Conservation (phyloP, 2,113 vertebrate genomes). For the Boleophthalmus pectinirostris region DNA sequence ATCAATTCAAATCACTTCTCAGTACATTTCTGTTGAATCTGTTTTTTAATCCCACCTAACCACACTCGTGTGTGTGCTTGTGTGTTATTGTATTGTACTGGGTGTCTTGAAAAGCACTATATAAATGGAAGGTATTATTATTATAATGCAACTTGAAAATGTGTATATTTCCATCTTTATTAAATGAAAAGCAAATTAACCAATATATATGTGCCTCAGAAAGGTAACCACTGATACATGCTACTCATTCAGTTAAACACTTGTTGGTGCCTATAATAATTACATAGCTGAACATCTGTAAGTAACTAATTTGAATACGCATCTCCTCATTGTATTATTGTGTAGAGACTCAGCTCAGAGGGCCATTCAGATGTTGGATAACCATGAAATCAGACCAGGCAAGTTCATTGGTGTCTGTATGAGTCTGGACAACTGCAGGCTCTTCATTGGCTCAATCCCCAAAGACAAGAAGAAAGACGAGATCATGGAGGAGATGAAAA, state of each 20-base stretch:
- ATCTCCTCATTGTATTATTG: neutral
- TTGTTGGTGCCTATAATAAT: neutral
- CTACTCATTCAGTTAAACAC: neutral
- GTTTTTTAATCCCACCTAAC: too few relatives aligned
- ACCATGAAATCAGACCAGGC: conserved; percentile 89
- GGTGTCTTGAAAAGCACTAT: too few relatives aligned
- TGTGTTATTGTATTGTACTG: too few relatives aligned
- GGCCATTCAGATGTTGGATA: conserved; percentile 90
- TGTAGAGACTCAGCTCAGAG: conserved; percentile 86
- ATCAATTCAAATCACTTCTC: too few relatives aligned
- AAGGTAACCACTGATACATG: too few relatives aligned
- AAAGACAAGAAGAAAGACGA: conserved; percentile 94
- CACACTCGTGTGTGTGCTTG: too few relatives aligned
- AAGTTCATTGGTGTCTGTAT: conserved; percentile 94
- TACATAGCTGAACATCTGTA: neutral
- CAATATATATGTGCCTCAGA: too few relatives aligned
- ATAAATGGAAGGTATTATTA: too few relatives aligned
- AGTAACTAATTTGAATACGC: neutral
- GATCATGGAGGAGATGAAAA: conserved; percentile 88
- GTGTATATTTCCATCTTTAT: too few relatives aligned
- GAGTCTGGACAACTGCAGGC: conserved; percentile 93
- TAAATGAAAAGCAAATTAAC: too few relatives aligned
- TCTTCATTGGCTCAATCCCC: conserved; percentile 94
- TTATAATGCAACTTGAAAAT: too few relatives aligned
- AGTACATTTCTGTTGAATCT: too few relatives aligned